phyloP scores from a whole-genome alignment of 1,140 invertebrate species.

The Ooceraea biroi region DNA sequence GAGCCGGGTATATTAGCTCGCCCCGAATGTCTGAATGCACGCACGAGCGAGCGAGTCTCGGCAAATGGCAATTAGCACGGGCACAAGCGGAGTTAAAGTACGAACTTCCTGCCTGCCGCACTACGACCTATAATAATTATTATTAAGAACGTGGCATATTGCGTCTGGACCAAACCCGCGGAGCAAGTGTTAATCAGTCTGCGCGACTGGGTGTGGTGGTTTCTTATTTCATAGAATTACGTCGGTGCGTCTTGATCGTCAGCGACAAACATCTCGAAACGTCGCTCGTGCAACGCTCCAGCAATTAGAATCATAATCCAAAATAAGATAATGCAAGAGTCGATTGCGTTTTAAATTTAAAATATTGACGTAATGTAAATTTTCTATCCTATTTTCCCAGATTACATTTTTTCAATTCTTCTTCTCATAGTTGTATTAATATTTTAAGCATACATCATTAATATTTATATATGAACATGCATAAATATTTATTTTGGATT shows the following conservation, averaged over 20 bases:
- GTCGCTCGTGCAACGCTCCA: neutral
- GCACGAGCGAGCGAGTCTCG: slow-evolving; percentile 22
- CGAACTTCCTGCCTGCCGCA: slow-evolving; percentile 72
- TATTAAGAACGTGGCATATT: slow-evolving; percentile 52
- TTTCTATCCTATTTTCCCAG: too few relatives aligned
- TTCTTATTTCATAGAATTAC: slow-evolving; percentile 63
- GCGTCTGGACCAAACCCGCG: slow-evolving; percentile 17
- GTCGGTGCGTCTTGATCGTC: neutral
- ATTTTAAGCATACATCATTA: too few relatives aligned
- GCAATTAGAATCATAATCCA: neutral
- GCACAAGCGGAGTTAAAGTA: slow-evolving; percentile 75
- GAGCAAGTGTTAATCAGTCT: slow-evolving; percentile 58
- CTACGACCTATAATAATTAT: slow-evolving; percentile 73
- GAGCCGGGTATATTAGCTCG: neutral
- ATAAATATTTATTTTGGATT: too few relatives aligned
- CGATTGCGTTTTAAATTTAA: neutral
- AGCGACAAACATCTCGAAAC: neutral
- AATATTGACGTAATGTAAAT: too few relatives aligned
- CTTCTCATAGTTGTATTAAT: too few relatives aligned
- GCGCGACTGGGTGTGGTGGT: slow-evolving; percentile 65
- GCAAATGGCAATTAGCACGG: slow-evolving; percentile 67
- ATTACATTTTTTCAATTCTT: neutral
- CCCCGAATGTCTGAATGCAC: slow-evolving; percentile 37
- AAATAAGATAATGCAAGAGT: neutral
- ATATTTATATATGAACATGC: too few relatives aligned